phyloP scores from a whole-genome alignment of 2,888 invertebrate genomes.

The Charanyca ferruginea region DNA sequence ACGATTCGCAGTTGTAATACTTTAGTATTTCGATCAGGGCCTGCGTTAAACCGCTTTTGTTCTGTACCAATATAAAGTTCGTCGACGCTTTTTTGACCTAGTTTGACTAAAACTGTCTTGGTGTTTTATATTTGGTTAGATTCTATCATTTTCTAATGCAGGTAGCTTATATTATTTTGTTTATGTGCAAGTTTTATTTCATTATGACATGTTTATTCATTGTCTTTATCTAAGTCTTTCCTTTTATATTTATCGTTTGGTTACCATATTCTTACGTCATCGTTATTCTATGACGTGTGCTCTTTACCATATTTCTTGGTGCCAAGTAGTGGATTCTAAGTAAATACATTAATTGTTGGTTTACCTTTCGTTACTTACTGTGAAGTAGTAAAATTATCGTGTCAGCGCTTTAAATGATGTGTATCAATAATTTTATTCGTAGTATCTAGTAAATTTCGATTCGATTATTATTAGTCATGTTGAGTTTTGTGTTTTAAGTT shows the following conservation, averaged over 20 bases:
- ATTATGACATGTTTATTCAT: neutral
- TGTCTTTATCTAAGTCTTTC: neutral
- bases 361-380: neutral
- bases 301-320: neutral
- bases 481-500: too few species aligned
- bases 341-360: neutral
- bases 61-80: conserved; percentile 36
- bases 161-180: neutral
- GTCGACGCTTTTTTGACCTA: conserved; percentile 28
- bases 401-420: conserved; percentile 31
- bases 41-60: conserved; percentile 43
- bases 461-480: too few species aligned
- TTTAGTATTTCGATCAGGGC: conserved; percentile 43
- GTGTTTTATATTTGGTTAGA: conserved; percentile 21
- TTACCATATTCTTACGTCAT: neutral
- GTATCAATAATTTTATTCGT: neutral
- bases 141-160: conserved; percentile 1
- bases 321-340: neutral
- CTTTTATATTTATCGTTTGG: too few species aligned
- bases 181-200: too few species aligned
- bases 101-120: conserved; percentile 29
- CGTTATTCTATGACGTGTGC: neutral
- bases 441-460: neutral
- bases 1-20: conserved; percentile 38
- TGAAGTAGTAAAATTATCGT: conserved; percentile 31